Evolutionary conservation across 1,140 invertebrate genomes (phyloP), one percentile per base, ranked within the genome.

Genomic region (Magallana ariakensis): DNA sequence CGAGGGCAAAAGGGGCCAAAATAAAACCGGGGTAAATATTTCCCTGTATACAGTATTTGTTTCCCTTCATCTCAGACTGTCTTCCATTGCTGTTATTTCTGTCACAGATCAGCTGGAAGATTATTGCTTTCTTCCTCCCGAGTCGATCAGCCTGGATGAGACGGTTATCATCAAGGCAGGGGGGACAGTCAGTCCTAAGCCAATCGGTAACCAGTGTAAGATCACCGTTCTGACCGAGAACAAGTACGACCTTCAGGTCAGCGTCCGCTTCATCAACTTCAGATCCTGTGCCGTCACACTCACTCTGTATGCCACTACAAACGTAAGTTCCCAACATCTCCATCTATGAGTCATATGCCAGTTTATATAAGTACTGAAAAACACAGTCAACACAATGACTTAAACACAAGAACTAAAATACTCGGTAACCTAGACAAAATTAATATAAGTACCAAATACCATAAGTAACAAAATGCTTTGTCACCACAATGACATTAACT

Each of bases 161-260:
- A 75, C 22, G 22, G 66, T 75, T 26, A 75, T 75, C 26, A 75
- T 75, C 15, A 75, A 75, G 26, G 66, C 7, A 0, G 66, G 66
- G 33, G 66, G 66, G 10, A 75, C 22, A 19, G 66, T 75, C 66
- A 75, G 66, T 26, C 66, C 66, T 1, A 75, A 75, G 66, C 66
- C 66, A 4, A 75, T 75, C 10, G 66, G 66, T 19, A 33, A 15
- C 22, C 66, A 75, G 22, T 75, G 66, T 33, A 75, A 75, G 22
- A 75, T 75, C 19, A 75, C 66, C 19, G 22, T 75, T 9, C 19
- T 19, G 22, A 75, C 66, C 22, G 66, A 75, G 22, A 13, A 11
- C 66, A 75, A 75, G 58, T 62, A 62, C 0, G 66, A 75, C 19
- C 66, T 75, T 0, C 66, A 75, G 66, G 66, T 13, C 22, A 10